Evolutionary conservation across 2,888 invertebrate species (phyloP), one percentile per base, ranked within the genome.

Genomic region (Agrochola lychnidis): DNA sequence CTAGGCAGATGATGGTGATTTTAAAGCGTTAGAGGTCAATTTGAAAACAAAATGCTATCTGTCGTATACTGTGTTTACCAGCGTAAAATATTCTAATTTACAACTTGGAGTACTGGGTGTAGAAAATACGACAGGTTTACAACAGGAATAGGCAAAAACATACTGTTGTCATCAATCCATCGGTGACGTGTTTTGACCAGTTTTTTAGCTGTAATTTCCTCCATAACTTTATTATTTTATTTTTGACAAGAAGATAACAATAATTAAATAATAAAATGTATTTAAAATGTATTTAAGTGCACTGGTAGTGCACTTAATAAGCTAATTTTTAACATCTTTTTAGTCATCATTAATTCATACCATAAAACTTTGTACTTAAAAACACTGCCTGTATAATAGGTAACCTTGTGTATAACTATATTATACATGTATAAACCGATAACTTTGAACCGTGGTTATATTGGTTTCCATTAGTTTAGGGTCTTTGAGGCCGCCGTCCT

Each of bases 391-490:
- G 57, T 83, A 73, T 48, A 63, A 30, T 61, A 79, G 56, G 75
- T 75, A 72, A 53, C n/a, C 36, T 45, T 63, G 56, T 53, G 2
- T 64, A 30, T 51, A 1, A 59, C 19, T 69, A 59, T 67, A 75
- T 57, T 25, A 61, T 62, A 57, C 36, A 40, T 48, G 59, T 79
- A 70, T 72, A 61, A 40, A 61, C 48, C 73, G 40, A 59, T 76
- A 76, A 76, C 62, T 84, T 83, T 76, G 83, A 72, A 83, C 79
- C 69, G 66, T 63, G 64, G 81, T 70, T 77, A 70, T 84, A 84
- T 83, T 77, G 84, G 81, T 84, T 83, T 83, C 72, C 84, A 77
- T 83, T 84, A 83, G 83, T 81, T 84, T 16, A 30, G 78, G 84
- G 71, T 83, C 83, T 84, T 81, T 83, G 83, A 83, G 81, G 61